A percentile compares a stretch with the other conserved stretches of the same genome.
phyloP scores from a whole-genome alignment of 2,113 vertebrate species.

The Trematocara zebra region DNA sequence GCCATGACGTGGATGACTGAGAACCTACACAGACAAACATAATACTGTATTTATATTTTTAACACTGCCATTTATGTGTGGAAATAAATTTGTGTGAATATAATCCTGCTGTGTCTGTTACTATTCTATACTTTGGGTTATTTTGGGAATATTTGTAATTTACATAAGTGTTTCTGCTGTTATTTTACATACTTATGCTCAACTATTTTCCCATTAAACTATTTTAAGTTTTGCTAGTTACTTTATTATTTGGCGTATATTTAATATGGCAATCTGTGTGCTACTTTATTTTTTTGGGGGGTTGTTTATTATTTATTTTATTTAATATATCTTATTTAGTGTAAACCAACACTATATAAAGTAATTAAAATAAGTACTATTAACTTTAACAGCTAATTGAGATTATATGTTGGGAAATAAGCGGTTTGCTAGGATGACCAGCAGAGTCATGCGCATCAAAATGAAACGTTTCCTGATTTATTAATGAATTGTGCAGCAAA shows the following conservation, averaged over 20 bases:
- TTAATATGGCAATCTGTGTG: neutral
- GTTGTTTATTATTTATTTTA: neutral
- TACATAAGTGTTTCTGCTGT: neutral
- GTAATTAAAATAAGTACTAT: neutral
- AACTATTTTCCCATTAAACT: neutral
- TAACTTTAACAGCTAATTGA: neutral
- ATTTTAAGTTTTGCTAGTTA: neutral
- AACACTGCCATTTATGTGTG: neutral
- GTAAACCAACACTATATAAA: neutral
- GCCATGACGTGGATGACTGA: neutral
- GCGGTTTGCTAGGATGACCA: neutral
- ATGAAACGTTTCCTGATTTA: neutral
- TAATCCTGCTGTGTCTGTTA: neutral
- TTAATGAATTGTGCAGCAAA: neutral
- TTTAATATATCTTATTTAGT: neutral
- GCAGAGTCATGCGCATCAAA: neutral
- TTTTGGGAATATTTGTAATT: neutral
- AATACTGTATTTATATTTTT: neutral
- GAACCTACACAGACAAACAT: neutral
- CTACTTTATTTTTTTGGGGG: neutral
- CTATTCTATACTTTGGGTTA: neutral
- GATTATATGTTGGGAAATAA: neutral
- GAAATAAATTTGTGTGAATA: constrained; percentile 41
- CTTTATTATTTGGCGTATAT: neutral
- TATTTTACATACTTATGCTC: neutral